Percentiles rank a stretch among this genome's conserved stretches.
Evolutionary conservation across 2,113 vertebrate species (phyloP).

Genomic region (Syngnathus scovelli): DNA sequence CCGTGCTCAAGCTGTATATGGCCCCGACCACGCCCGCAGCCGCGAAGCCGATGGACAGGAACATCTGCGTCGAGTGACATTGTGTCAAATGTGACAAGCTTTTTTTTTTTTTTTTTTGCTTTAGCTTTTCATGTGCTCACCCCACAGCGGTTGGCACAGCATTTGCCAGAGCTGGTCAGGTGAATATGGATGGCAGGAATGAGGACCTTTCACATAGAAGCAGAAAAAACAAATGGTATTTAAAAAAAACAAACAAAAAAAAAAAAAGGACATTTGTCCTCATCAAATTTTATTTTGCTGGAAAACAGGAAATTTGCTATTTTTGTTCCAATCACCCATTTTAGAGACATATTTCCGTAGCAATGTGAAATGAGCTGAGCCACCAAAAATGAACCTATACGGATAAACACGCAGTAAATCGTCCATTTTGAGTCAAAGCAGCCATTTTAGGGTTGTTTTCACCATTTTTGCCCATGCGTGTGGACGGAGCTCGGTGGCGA

Average conservation of each 20-base stretch:
- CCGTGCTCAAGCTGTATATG: slow-evolving; percentile 51
- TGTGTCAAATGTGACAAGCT: no score
- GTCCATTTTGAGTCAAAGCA: not conserved
- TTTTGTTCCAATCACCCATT: not conserved
- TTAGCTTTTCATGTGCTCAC: not conserved
- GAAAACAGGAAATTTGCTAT: not conserved
- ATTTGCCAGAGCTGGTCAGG: slow-evolving; percentile 6
- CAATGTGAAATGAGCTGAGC: no score
- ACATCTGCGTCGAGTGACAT: slow-evolving; percentile 59
- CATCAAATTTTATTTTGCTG: not conserved
- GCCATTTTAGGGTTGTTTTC: no score
- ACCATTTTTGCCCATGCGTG: no score
- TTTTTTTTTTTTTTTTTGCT: not conserved
- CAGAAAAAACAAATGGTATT: not conserved
- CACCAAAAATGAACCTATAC: no score
- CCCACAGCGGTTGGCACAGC: slow-evolving; percentile 15
- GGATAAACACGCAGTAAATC: not conserved
- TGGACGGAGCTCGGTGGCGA: no score
- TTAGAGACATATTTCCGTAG: no score
- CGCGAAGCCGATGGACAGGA: slow-evolving; percentile 70
- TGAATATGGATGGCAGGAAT: slow-evolving; percentile 15
- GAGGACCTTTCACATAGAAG: not conserved
- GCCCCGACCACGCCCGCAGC: slow-evolving; percentile 55
- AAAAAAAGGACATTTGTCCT: not conserved
- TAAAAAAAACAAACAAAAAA: not conserved